Evolutionary conservation across 2,797 vertebrate species (phyloP).

Genomic region (Euphonia xanthogaster): DNA sequence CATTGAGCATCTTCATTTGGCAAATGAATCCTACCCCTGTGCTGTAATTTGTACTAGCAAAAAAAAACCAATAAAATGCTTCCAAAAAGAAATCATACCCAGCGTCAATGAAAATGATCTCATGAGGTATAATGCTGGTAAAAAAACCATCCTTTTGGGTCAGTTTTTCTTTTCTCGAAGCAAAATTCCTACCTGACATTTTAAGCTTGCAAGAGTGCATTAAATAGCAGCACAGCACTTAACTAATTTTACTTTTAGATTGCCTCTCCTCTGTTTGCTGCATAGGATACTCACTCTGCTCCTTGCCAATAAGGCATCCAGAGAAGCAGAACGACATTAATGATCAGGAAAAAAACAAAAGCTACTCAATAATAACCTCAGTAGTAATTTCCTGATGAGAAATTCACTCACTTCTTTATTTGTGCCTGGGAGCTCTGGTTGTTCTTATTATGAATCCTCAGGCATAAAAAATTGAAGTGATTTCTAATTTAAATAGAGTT

Average conservation of each 20-base stretch:
- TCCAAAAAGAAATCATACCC: neutral
- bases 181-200: neutral
- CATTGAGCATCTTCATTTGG: neutral
- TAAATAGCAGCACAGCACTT: neutral
- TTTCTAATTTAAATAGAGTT: conserved; percentile 37
- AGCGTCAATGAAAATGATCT: neutral
- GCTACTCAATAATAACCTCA: conserved; percentile 26
- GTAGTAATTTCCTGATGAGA: conserved; percentile 37
- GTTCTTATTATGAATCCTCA: conserved; percentile 15
- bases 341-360: conserved; percentile 37
- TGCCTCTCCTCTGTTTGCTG: neutral
- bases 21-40: neutral
- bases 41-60: neutral
- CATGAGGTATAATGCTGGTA: neutral
- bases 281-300: neutral
- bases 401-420: neutral
- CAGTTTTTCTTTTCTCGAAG: neutral
- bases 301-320: conserved; percentile 29
- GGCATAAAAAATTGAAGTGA: neutral
- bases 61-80: neutral
- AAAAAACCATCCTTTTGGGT: neutral
- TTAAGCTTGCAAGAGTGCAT: neutral
- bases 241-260: conserved; percentile 36
- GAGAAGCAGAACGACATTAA: conserved; percentile 39
- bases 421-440: neutral